Base-by-base conservation (phyloP, 1,140 invertebrate genomes). In the Drosophila eugracilis region DNA sequence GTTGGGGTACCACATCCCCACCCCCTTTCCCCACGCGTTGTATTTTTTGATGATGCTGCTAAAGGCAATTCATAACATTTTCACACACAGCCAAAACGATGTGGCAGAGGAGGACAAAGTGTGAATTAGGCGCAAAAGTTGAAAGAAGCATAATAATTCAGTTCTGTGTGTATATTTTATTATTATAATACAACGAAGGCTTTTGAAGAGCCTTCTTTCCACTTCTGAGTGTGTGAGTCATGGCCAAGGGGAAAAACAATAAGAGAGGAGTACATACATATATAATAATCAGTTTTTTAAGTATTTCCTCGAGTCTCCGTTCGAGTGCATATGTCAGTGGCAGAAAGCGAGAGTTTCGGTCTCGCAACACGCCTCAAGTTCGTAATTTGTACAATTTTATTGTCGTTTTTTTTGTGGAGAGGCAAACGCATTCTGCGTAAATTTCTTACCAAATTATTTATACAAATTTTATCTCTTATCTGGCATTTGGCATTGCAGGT, bases 41-140 rank as follows among this genome's bases (percentile, higher is more conserved):
- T 47, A 12, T 52, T 41, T 42, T 86, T 83, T 88, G 83, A 75
- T 86, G 83, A 81, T 86, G 78, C 83, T 88, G 83, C 78, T 88
- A 81, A 88, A 88, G 83, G 83, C 83, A 83, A 86, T 81, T 81
- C 83, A 86, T 85, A 88, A 78, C 83, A 83, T 88, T 78, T 85
- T 88, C 78, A 88, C 74, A 86, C 77, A 86, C 65, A 86, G 50
- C 34, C 60, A 47, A 30, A 42, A 59, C 5, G 52, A 14, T 24
- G 59, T 24, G 10, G 24, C 22, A 19, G 34, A 30, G 12, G 41
- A 47, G 52, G 54, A 75, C 76, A 76, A 88, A 88, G 83, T 88
- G 83, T 88, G 83, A 88, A 88, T 88, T 88, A 88, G 83, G 78
- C 83, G 83, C 83, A 88, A 88, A 88, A 88, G 78, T 88, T 88